phyloP scores from a whole-genome alignment of 2,888 invertebrate genomes.

The Myathropa florea region DNA sequence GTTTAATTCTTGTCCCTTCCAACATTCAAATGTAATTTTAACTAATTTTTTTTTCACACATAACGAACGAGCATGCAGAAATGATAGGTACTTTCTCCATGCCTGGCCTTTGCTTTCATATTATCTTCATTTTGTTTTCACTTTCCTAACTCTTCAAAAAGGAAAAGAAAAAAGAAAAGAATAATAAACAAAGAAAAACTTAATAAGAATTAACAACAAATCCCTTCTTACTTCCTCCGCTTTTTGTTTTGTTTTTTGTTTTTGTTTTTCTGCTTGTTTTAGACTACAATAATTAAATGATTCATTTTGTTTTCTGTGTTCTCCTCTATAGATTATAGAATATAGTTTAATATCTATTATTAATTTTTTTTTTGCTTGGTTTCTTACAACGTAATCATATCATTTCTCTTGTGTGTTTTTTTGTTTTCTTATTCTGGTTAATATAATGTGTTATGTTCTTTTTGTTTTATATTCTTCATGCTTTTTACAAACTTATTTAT shows the following conservation, averaged over 20 bases:
- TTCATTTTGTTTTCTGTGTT: slow-evolving; percentile 11
- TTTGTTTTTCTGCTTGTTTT: slow-evolving; percentile 9
- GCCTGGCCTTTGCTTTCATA: slow-evolving; percentile 3
- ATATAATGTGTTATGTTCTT: slow-evolving; percentile 27
- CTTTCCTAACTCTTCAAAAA: background rate
- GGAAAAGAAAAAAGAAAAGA: background rate
- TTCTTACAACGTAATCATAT: slow-evolving; percentile 48
- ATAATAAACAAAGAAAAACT: background rate
- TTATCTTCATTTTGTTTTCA: background rate
- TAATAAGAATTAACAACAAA: slow-evolving; percentile 40
- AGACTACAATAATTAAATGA: slow-evolving; percentile 31
- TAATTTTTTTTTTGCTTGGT: slow-evolving; percentile 7
- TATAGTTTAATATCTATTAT: slow-evolving; percentile 35
- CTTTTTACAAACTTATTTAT: slow-evolving; percentile 51
- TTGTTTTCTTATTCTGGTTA: background rate
- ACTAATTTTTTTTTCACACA: background rate
- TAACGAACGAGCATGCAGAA: slow-evolving; percentile 8
- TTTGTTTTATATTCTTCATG: slow-evolving; percentile 12
- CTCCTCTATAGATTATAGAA: slow-evolving; percentile 28
- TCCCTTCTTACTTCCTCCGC: slow-evolving; percentile 24
- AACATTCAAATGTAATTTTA: background rate
- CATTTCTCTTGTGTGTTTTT: slow-evolving; percentile 36
- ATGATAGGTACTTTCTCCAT: background rate
- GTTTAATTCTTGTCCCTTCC: background rate
- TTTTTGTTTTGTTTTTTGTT: slow-evolving; percentile 19